Conservation (phyloP, 1,140 invertebrate species). For the Macrosteles quadrilineatus region DNA sequence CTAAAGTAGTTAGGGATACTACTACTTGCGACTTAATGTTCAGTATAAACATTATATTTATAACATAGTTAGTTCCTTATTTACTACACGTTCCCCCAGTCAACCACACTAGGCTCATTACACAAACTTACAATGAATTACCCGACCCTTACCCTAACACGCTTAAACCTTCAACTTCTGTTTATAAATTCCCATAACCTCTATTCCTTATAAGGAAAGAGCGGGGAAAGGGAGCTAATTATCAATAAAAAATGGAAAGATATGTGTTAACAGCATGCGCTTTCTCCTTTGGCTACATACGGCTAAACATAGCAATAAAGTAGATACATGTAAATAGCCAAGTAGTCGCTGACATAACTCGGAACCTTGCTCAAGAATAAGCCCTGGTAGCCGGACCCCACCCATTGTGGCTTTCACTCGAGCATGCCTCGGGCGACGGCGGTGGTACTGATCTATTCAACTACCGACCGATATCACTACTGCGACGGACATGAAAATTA, state of each 20-base stretch:
- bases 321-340: slow-evolving; percentile 11
- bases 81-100: too few species aligned
- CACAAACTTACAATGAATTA: too few species aligned
- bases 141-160: too few species aligned
- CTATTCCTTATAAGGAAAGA: background rate
- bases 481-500: background rate
- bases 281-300: background rate
- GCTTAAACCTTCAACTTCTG: too few species aligned
- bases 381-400: background rate
- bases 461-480: background rate
- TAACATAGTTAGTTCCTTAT: too few species aligned
- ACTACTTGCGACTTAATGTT: too few species aligned
- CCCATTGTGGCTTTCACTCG: background rate
- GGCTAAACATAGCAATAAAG: slow-evolving; percentile 11
- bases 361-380: background rate
- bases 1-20: too few species aligned
- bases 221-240: background rate
- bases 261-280: slow-evolving; percentile 3
- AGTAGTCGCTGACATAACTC: slow-evolving; percentile 5
- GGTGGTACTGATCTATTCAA: background rate
- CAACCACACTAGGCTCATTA: too few species aligned
- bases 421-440: background rate
- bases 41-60: too few species aligned
- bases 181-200: too few species aligned
- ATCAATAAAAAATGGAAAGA: slow-evolving; percentile 9